Base-by-base conservation (phyloP, 2,113 vertebrate genomes). In the Candoia aspera region DNA sequence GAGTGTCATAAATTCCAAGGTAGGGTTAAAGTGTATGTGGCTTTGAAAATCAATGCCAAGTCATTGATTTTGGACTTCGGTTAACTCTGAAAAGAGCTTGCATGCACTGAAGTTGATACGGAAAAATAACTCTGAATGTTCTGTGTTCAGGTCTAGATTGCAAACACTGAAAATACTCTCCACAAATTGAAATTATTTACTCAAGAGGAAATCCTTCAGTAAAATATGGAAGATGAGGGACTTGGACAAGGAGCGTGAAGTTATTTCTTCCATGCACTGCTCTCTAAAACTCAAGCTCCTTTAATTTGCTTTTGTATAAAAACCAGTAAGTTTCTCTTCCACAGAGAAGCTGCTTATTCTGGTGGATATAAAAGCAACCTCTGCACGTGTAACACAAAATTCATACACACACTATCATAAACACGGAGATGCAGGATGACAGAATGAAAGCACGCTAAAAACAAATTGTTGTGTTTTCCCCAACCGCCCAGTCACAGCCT, bases 1-100 rank as follows among this genome's bases (percentile, higher is more conserved):
- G 97, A 99, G 99, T 95, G 94, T 98, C 91, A 99, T 99, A 95
- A 99, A 99, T 96, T 99, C 99, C 79, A 99, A 99, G 98, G 99
- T 99, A 97, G 90, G 95, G 96, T 49, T 79, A 21, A 88, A 42
- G 54, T n/a, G 21, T 89, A 2, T 10, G 90, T 3, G 24, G 79
- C 13, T 90, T 91, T 33, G 49, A 64, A 46, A 86, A 19, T 88
- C 57, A 83, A 90, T 90, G 0, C 24, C 59, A 8, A n/a, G 83
- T 49, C 24, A 13, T 37, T 10, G 0, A 29, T 86, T 87, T 89
- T 87, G n/a, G 85, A 9, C 4, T 91, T 59, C 49, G 91, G 33
- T 49, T 37, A 91, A 89, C 88, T 23, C 46, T 54, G 46, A 84
- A 59, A 84, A 59, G 24, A 15, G 19, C 15, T 83, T 90, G 49